Percentiles rank a stretch among this genome's conserved stretches.
Evolutionary conservation across 1,140 invertebrate genomes (phyloP).

Genomic region (Drosophila orena): DNA sequence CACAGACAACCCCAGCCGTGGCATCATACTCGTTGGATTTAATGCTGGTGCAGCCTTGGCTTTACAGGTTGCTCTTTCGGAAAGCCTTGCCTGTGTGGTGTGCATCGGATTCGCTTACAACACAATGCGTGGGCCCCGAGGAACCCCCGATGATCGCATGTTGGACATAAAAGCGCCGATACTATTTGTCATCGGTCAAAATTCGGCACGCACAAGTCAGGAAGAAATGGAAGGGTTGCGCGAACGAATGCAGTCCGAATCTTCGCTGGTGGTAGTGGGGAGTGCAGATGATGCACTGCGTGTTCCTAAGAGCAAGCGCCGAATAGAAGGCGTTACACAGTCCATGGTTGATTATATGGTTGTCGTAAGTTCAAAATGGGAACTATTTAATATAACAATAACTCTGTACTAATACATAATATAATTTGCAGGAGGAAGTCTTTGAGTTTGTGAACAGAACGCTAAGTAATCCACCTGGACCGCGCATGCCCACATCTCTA

Average conservation of each 20-base stretch:
- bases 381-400: background rate
- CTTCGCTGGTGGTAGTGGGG: slow-evolving; percentile 92
- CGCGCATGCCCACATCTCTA: slow-evolving; percentile 85
- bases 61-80: slow-evolving; percentile 88
- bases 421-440: slow-evolving; percentile 86
- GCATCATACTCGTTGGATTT: slow-evolving; percentile 92
- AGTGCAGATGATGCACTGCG: slow-evolving; percentile 92
- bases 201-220: slow-evolving; percentile 87
- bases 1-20: slow-evolving; percentile 88
- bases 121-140: slow-evolving; percentile 90
- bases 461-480: slow-evolving; percentile 87
- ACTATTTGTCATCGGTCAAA: slow-evolving; percentile 93
- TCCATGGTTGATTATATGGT: slow-evolving; percentile 93
- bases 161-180: slow-evolving; percentile 91
- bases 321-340: slow-evolving; percentile 91
- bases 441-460: slow-evolving; percentile 88
- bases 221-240: slow-evolving; percentile 92
- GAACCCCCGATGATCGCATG: slow-evolving; percentile 91
- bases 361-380: slow-evolving; percentile 84
- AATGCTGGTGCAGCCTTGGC: slow-evolving; percentile 91
- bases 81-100: slow-evolving; percentile 90
- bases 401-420: background rate
- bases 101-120: slow-evolving; percentile 93
- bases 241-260: slow-evolving; percentile 90
- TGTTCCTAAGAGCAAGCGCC: slow-evolving; percentile 89